Base-by-base conservation (phyloP, 2,113 vertebrate genomes). In the Pachyramphus minor region DNA sequence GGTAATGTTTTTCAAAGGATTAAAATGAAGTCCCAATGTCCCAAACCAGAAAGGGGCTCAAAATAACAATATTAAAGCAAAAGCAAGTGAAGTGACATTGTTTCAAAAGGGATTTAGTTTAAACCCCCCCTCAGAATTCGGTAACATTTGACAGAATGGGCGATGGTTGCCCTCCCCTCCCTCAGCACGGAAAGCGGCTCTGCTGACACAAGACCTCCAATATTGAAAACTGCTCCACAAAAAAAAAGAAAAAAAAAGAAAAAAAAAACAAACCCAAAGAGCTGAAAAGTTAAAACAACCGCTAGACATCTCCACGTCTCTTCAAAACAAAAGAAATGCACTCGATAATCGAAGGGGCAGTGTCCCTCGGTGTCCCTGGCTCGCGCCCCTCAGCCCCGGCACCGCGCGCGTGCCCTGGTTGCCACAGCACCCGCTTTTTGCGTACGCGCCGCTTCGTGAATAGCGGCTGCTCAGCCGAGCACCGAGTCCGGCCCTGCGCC, bases 401-500 rank as follows among this genome's bases (percentile, higher is more conserved):
- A 41, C 28, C 18, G 24, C 30, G 25, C 85, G 90, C 94, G 68
- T 79, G 72, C 79, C 7, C 41, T 0, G 12, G 96, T 89, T 82
- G 74, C 93, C 87, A 52, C 50, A 62, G 79, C 90, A 39, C 72
- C 90, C 52, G 87, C 84, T 24, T 24, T 27, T 64, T n/a, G 56
- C 85, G 75, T 91, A 76, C 30, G 35, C 35, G 7, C 5, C 9
- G 2, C 68, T 89, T 47, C 60, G 91, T 56, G 96, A 96, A 96
- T 96, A 76, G 20, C 7, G 49, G 3, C 30, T 4, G 9, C 60
- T 45, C 31, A 4, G 76, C 6, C 14, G 6, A 15, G 33, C 5
- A 1, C 2, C 0, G 50, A 7, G 0, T 1, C 14, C 1, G 3
- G 10, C 4, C 2, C 3, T 77, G 68, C 88, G 75, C 23, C 72